These are phyloP conservation scores for Cetoscarus ocellatus DNA, from an alignment of 2,797 vertebrate species.

Conservation along the genomic window DNA sequence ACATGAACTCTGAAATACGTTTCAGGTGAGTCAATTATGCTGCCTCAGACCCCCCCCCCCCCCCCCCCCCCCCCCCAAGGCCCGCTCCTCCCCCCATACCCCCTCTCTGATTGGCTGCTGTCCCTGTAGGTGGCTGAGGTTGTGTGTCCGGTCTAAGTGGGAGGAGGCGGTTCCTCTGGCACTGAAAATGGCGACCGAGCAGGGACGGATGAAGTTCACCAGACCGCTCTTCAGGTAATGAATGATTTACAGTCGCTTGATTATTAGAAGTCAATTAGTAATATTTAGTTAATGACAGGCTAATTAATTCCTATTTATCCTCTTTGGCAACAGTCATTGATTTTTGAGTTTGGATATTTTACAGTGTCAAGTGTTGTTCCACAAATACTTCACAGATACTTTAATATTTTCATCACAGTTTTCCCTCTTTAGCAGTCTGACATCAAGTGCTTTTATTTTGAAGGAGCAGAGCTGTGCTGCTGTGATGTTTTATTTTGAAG, in stretches of 20 bases:
- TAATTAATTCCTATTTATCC: background rate
- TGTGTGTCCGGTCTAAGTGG: constrained; percentile 92
- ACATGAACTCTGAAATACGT: constrained; percentile 93
- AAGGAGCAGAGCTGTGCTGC: no score
- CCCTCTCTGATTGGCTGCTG: constrained; percentile 25
- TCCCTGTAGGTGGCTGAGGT: constrained; percentile 90
- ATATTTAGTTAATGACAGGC: no score
- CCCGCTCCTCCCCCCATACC: constrained; percentile 2
- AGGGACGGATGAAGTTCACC: constrained; percentile 97
- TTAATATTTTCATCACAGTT: no score
- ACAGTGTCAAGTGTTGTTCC: no score
- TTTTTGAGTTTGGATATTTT: background rate
- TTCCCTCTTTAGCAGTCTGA: no score
- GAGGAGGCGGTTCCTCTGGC: constrained; percentile 92
- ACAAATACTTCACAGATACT: no score
- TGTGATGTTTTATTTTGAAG: no score
- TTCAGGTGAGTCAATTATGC: constrained; percentile 90
- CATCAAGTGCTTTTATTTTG: no score
- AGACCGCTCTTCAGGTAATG: constrained; percentile 92
- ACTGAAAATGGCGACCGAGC: constrained; percentile 94
- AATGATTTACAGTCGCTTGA: background rate
- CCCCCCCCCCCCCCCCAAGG: background rate
- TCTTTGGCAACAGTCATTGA: background rate
- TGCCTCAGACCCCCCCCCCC: background rate
- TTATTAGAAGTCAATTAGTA: no score